Evolutionary conservation across 2,888 invertebrate genomes (phyloP).

Genomic region (Colostygia pectinataria): DNA sequence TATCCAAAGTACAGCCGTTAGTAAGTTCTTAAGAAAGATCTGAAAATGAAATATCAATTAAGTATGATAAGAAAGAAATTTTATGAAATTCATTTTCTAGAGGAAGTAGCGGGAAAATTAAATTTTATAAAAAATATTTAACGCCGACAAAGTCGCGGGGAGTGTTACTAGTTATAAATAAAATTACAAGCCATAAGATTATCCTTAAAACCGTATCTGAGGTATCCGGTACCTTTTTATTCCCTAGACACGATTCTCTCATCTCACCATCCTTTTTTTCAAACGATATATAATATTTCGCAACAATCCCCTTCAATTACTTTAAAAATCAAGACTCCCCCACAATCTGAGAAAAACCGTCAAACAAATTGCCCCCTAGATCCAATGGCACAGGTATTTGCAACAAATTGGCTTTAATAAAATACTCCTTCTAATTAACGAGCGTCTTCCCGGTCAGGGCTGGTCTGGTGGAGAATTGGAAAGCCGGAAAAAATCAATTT

Average conservation of each 20-base stretch:
- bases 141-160: too few relatives aligned
- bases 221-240: background rate
- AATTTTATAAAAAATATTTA: too few relatives aligned
- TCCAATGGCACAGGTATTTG: constrained; percentile 61
- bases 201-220: too few relatives aligned
- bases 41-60: too few relatives aligned
- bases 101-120: too few relatives aligned
- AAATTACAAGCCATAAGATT: too few relatives aligned
- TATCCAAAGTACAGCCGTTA: too few relatives aligned
- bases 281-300: constrained; percentile 31
- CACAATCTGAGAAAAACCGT: constrained; percentile 41
- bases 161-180: too few relatives aligned
- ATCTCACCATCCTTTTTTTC: constrained; percentile 18
- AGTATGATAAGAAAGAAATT: too few relatives aligned
- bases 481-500: constrained; percentile 22
- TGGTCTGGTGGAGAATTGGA: constrained; percentile 35
- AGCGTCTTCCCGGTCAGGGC: constrained; percentile 36
- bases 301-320: constrained; percentile 32
- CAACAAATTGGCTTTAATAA: constrained; percentile 78
- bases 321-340: constrained; percentile 38
- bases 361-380: constrained; percentile 38
- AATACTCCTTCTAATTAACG: constrained; percentile 77
- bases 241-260: constrained; percentile 15
- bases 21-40: too few relatives aligned
- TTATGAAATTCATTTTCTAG: too few relatives aligned